phyloP scores from a whole-genome alignment of 2,113 vertebrate species.

The Synchiropus splendidus region DNA sequence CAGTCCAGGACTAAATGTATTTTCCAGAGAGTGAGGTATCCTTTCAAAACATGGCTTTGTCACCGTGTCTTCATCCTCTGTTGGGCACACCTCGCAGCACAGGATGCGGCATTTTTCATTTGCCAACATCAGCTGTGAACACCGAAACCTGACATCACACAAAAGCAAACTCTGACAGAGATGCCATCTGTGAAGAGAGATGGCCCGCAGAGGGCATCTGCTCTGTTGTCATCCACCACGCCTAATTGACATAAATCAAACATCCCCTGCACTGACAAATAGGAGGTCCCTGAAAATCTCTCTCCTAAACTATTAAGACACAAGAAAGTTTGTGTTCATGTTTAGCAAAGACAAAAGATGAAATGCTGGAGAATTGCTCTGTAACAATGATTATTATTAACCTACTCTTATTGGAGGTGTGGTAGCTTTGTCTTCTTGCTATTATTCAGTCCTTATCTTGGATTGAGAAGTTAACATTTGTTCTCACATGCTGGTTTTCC shows the following conservation, averaged over 20 bases:
- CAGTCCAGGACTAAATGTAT: too few species aligned
- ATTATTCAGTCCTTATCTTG: conserved; percentile 1
- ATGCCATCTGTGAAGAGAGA: conserved; percentile 48
- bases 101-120: conserved; percentile 34
- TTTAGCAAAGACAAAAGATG: too few species aligned
- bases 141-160: conserved; percentile 33
- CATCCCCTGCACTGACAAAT: conserved; percentile 30
- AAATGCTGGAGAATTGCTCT: too few species aligned
- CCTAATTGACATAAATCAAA: conserved; percentile 42
- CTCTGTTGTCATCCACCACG: conserved; percentile 41
- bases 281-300: conserved; percentile 22
- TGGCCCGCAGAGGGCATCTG: conserved; percentile 55
- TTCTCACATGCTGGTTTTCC: conserved; percentile 33
- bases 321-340: too few species aligned
- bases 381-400: background rate
- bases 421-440: conserved; percentile 5
- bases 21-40: too few species aligned
- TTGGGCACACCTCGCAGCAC: conserved; percentile 21
- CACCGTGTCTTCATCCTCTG: conserved; percentile 22
- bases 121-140: conserved; percentile 31
- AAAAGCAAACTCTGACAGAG: conserved; percentile 42
- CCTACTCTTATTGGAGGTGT: too few species aligned
- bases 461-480: conserved; percentile 27
- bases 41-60: conserved; percentile 8
- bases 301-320: too few species aligned